Evolutionary conservation across 2,888 invertebrate genomes (phyloP), one percentile per base, ranked within the genome.

Genomic region (Phyllotreta striolata): DNA sequence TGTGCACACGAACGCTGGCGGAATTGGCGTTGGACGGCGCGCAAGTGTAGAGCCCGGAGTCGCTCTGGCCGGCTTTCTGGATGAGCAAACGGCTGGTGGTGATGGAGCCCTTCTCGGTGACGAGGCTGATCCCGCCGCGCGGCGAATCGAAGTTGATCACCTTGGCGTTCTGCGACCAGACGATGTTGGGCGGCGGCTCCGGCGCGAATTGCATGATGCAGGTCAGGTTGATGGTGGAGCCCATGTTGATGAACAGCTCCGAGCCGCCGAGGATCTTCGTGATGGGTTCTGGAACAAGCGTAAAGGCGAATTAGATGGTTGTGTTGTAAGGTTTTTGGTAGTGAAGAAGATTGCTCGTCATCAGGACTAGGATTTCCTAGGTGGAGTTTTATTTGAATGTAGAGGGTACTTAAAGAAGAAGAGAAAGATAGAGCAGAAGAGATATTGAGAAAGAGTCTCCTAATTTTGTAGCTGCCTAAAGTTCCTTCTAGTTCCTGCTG

Each of bases 91-190:
- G 86, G 81, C 93, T 93, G 72, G 91, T 92, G 73, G 93, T 93
- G 74, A 91, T 87, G 66, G 88, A 86, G 59, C 93, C 93, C 79
- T 93, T 94, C 81, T 93, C 93, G 44, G 93, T 93, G 68, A 94
- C 91, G 74, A 94, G 84, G 75, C 92, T 92, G 82, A 94, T 91
- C 44, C 94, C 94, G 47, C 94, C 94, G 56, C 93, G 87, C 39
- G 92, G 92, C 62, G 94, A 93, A 83, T 94, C 93, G 83, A 93
- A 95, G 85, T 93, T 94, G 85, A 94, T 93, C 77, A 89, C 67
- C 57, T 93, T 85, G 70, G 81, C 81, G 82, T 93, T 91, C 81
- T 93, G 93, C 72, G 91, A 90, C 94, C 93, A 94, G 71, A 88
- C 86, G 81, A 94, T 92, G 66, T 89, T 86, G 63, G 89, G 91